Base-by-base conservation (phyloP, 1,140 invertebrate genomes). In the Drosophila nigrodunni region DNA sequence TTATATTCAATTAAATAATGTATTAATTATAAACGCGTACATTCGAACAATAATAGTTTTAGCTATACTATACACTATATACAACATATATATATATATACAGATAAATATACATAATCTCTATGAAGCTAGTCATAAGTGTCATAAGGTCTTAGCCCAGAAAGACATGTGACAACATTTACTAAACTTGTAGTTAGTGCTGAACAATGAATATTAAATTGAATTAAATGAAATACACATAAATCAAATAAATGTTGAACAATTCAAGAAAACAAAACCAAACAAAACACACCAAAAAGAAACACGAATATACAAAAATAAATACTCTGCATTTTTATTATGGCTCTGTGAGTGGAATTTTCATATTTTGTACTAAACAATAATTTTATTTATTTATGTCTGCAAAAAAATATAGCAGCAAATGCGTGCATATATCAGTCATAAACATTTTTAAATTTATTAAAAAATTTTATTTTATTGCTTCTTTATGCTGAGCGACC, bases 11-110 rank as follows among this genome's bases (percentile, higher is more conserved):
- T 59, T 71, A 74, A 71, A 58, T 71, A 50, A 74, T 69, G 58
- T 39, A 39, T 39, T 55, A 55, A 55, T 52, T 52, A 52, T 39
- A 74, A 64, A 65, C 57, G 50, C 78, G 68, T 83, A 87, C 83
- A 88, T 80, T 87, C 62, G 83, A 87, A 87, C 83, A 87, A 87
- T 87, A 87, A 87, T 87, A 87, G 83, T 77, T 55, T 83, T 87
- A 87, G 83, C 78, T 67, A 71, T 54, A 39, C 70, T 74, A 70
- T 62, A 74, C 59, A 74, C 44, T 21, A 69, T 37, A 59, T 61
- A 68, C 39, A 66, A 41, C 7, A 70, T 65, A 59, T 46, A 49
- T 6, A 30, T 3, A 30, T 30, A 39, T 62, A 49, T 67, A 70
- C 69, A 64, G 4, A 30, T 11, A 66, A 52, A 54, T 30, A 39